Base-by-base conservation (phyloP, 2,113 vertebrate genomes). In the Notiomystis cincta region DNA sequence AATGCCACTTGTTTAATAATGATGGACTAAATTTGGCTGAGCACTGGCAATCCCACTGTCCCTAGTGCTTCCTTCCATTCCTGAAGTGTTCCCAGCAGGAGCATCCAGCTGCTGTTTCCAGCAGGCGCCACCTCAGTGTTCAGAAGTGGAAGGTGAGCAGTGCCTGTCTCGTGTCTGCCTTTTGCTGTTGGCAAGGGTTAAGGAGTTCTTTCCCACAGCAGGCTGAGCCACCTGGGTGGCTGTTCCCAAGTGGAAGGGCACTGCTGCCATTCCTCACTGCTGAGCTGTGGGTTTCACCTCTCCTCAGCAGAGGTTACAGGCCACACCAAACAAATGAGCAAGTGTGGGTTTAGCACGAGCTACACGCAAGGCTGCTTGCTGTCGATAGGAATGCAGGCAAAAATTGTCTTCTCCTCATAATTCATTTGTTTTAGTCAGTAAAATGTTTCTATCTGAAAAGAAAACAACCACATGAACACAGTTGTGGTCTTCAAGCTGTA, bases 21-120 rank as follows among this genome's bases (percentile, higher is more conserved):
- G 72, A 78, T 87, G 51, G 47, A 94, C 91, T 95, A 87, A 77
- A 87, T 42, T 86, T 75, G 72, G 16, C 30, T 86, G 75, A 91
- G 69, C 47, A 21, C 35, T 79, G 30, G 62, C 65, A 84, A 79
- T 87, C 70, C 60, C 54, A 4, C 25, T 91, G 21, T 85, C 44
- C 48, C 37, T 62, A 22, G 66, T 58, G 38, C 27, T 87, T 81
- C 44, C 64, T 91, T 53, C 65, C 27, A 10, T 75, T 45, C 44
- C 70, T 82, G 77, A 42, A 42, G 35, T 13, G 38, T 54, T 95
- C 38, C 28, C 60, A 64, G 73, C 51, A 38, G 69, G 25, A 77
- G 18, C 47, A 57, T 81, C 72, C 77, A 87, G 71, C 37, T 86
- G 60, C 83, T 54, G 0, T 61, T 92, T 54, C 33, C 64, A 78